These are phyloP conservation scores for Gryllus longicercus DNA, from an alignment of 2,888 invertebrate species.

Conservation along the genomic window DNA sequence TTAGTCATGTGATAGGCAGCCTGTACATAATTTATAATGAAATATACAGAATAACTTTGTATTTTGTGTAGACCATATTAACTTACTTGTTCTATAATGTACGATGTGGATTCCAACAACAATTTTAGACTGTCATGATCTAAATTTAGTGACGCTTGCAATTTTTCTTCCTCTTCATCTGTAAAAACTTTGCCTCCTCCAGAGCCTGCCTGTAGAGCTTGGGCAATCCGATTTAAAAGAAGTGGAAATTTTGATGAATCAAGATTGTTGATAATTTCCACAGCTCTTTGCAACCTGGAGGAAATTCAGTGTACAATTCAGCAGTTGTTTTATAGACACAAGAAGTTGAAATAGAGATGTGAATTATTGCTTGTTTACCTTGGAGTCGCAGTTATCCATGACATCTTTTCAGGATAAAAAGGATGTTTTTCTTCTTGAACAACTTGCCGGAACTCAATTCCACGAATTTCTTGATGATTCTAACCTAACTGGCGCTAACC, in stretches of 20 bases:
- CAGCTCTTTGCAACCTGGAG: slow-evolving; percentile 34
- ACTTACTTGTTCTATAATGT: slow-evolving; percentile 36
- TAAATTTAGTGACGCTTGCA: slow-evolving; percentile 34
- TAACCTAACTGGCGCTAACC: no score
- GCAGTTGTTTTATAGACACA: background rate
- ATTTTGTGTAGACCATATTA: background rate
- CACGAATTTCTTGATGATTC: no score
- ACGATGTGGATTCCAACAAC: slow-evolving; percentile 33
- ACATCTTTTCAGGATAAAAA: no score
- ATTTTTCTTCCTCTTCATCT: slow-evolving; percentile 36
- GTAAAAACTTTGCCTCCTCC: slow-evolving; percentile 33
- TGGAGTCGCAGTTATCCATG: no score
- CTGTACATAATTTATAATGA: slow-evolving; percentile 27
- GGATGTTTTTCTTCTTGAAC: no score
- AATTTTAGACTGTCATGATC: slow-evolving; percentile 33
- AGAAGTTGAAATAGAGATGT: no score
- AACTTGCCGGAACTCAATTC: no score
- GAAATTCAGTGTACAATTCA: background rate
- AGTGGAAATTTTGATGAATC: slow-evolving; percentile 37
- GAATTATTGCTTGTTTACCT: no score
- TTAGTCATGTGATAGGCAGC: slow-evolving; percentile 48
- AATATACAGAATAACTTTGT: background rate
- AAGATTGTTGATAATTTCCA: slow-evolving; percentile 34
- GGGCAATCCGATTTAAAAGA: slow-evolving; percentile 35
- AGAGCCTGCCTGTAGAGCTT: slow-evolving; percentile 30